Evolutionary conservation across 2,888 invertebrate genomes (phyloP).

Genomic region (Halictus quadricinctus): DNA sequence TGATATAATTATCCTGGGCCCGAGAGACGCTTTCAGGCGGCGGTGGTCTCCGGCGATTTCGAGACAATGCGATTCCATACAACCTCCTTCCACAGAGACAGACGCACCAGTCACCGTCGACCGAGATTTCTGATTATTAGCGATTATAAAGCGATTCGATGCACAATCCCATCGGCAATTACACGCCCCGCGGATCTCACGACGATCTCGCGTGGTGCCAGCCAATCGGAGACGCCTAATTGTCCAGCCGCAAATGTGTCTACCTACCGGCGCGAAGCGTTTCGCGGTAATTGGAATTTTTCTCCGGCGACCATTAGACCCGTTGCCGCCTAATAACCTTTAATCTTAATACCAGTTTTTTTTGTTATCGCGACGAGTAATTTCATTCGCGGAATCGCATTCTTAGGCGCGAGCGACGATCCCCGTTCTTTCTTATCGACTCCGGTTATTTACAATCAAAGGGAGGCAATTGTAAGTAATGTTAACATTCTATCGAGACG

Average conservation of each 20-base stretch:
- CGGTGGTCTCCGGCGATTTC: background rate
- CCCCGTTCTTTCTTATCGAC: background rate
- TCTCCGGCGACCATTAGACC: background rate
- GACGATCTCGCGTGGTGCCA: constrained; percentile 4
- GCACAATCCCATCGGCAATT: constrained; percentile 9
- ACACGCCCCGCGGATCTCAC: constrained; percentile 14
- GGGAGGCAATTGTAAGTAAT: background rate
- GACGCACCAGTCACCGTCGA: constrained; percentile 20
- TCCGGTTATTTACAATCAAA: background rate
- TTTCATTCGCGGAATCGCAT: constrained; percentile 1
- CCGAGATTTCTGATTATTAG: constrained; percentile 28
- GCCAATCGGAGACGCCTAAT: constrained; percentile 40
- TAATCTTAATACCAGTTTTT: constrained; percentile 7
- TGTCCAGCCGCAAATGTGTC: constrained; percentile 29
- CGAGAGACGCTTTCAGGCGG: background rate
- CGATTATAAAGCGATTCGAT: constrained; percentile 16
- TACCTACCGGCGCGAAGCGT: constrained; percentile 21
- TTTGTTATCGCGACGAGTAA: background rate
- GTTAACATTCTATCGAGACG: background rate
- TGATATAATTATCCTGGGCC: constrained; percentile 49
- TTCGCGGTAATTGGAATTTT: constrained; percentile 40
- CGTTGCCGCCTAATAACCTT: constrained; percentile 1
- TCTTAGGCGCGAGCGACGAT: background rate
- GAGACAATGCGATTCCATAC: constrained; percentile 33
- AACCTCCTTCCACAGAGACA: background rate